Conservation (phyloP, 2,113 vertebrate genomes). For the Hypanus sabinus region DNA sequence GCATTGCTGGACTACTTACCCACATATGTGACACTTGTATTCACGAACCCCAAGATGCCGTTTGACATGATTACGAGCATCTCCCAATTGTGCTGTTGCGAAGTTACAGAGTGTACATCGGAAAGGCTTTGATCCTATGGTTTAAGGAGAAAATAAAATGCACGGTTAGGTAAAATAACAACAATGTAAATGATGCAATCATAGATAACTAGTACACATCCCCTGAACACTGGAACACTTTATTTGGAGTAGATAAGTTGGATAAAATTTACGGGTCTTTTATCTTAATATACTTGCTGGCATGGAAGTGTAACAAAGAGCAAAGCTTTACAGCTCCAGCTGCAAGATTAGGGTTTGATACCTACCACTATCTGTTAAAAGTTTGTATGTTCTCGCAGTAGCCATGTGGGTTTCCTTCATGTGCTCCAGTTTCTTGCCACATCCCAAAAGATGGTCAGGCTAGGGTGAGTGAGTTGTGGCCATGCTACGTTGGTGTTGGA, state of each 20-base stretch:
- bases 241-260: not conserved
- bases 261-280: too few relatives aligned
- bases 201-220: not conserved
- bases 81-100: conserved; percentile 94
- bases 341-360: too few relatives aligned
- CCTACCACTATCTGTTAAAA: too few relatives aligned
- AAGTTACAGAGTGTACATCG: conserved; percentile 98
- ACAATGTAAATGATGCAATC: not conserved
- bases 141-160: conserved; percentile 45
- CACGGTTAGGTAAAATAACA: not conserved
- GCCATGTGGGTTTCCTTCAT: too few relatives aligned
- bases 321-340: too few relatives aligned
- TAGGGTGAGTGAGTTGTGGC: too few relatives aligned
- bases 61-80: conserved; percentile 96
- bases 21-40: conserved; percentile 96
- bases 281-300: not conserved
- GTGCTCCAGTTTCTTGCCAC: too few relatives aligned
- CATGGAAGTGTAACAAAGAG: too few relatives aligned
- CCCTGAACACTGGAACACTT: not conserved
- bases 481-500: too few relatives aligned
- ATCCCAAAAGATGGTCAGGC: too few relatives aligned
- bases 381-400: too few relatives aligned
- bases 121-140: conserved; percentile 94
- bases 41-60: conserved; percentile 97
- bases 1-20: conserved; percentile 69